Evolutionary conservation across 2,888 invertebrate species (phyloP).

Genomic region (Trichacis sp.): DNA sequence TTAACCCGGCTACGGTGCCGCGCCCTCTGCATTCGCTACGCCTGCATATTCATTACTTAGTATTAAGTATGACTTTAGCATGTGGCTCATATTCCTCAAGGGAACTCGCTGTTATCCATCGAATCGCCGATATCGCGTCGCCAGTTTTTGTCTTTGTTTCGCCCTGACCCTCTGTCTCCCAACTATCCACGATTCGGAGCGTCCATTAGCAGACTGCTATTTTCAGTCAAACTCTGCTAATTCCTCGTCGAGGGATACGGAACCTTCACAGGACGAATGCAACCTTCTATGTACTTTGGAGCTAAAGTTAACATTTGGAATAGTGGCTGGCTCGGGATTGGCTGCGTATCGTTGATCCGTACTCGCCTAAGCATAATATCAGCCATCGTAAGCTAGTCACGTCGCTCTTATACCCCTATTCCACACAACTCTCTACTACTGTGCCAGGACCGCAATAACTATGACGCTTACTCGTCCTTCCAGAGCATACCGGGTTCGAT

Average conservation of each 20-base stretch:
- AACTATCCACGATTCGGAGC: neutral
- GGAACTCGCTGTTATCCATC: conserved; percentile 26
- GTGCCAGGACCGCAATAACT: conserved; percentile 45
- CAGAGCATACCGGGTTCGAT: too few species aligned
- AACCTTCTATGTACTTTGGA: conserved; percentile 42
- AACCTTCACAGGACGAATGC: conserved; percentile 23
- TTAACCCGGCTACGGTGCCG: conserved; percentile 54
- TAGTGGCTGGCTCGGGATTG: neutral
- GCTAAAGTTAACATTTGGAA: conserved; percentile 34
- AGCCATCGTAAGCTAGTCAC: conserved; percentile 61
- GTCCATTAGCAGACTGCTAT: neutral
- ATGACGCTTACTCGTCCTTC: conserved; percentile 41
- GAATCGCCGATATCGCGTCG: conserved; percentile 16
- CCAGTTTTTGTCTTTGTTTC: neutral
- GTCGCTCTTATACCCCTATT: conserved; percentile 56
- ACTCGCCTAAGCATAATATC: conserved; percentile 59
- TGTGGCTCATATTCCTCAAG: conserved; percentile 35
- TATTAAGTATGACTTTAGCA: conserved; percentile 56
- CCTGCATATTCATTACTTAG: conserved; percentile 63
- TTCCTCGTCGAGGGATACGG: neutral
- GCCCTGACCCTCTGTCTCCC: neutral
- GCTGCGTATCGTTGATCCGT: conserved; percentile 23
- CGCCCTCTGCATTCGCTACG: conserved; percentile 52
- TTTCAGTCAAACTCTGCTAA: neutral
- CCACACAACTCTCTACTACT: conserved; percentile 48